Evolutionary conservation across 2,888 invertebrate genomes (phyloP), one percentile per base, ranked within the genome.

Genomic region (Keiferia lycopersicella): DNA sequence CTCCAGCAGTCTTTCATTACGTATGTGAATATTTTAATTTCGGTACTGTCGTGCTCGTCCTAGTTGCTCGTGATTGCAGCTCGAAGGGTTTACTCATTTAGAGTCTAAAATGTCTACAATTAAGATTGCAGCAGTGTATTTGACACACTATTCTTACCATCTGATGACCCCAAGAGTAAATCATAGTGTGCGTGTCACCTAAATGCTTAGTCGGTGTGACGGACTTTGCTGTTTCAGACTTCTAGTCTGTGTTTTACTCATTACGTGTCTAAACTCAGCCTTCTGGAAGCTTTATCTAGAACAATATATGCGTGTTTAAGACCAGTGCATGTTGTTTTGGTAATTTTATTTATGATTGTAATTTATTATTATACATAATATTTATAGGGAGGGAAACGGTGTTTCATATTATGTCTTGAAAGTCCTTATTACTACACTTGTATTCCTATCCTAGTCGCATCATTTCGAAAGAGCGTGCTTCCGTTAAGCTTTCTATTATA

Each of bases 21-120:
- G n/a, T 26, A 22, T 50, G 50, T 18, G 34, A 26, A 38, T 34
- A 51, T 51, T 30, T 62, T 16, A 62, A 41, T 62, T 38, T 56
- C 11, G 26, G 39, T 62, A 41, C 26, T 41, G 56, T 62, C 56
- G 51, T 61, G 51, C 45, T 11, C 34, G 64, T 64, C 64, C 63
- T 62, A 60, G 65, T 64, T 64, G 38, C 38, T 61, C 57, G 60
- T 60, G 67, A 65, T 66, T 66, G 50, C 64, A 59, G 64, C 62
- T 63, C 16, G 41, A 58, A 56, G 62, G 59, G 26, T 30, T 61
- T 63, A 53, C 76, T 76, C 45, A 68, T 68, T 67, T 63, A 70
- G 69, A 74, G 68, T 68, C 64, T 71, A 65, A 70, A 74, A 75
- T 76, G n/a, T n/a, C n/a, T n/a, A n/a, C n/a, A n/a, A n/a, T 69